Conservation (phyloP, 2,888 invertebrate species). For the Ferdinandea cuprea region DNA sequence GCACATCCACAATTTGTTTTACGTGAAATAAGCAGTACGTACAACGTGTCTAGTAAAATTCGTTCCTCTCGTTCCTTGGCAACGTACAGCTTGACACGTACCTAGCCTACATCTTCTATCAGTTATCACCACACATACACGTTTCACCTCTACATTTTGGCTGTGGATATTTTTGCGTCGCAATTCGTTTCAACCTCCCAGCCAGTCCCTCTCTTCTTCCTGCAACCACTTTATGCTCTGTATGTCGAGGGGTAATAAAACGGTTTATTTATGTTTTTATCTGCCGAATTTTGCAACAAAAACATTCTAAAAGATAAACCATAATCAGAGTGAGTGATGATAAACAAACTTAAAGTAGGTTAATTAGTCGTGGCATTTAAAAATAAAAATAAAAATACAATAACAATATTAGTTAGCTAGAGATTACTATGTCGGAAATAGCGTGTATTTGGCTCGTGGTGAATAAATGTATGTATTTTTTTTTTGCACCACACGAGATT, state of each 20-base stretch:
- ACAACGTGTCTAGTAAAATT: too few relatives aligned
- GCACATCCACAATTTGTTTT: too few relatives aligned
- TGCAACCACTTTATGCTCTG: neutral
- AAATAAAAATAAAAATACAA: slow-evolving; percentile 20
- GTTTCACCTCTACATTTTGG: neutral
- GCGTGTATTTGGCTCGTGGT: neutral
- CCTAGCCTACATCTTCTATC: neutral
- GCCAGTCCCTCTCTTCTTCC: neutral
- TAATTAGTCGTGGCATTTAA: slow-evolving; percentile 52
- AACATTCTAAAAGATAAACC: neutral
- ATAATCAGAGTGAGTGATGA: slow-evolving; percentile 14
- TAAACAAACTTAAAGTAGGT: slow-evolving; percentile 59
- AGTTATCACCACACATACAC: neutral
- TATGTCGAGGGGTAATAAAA: neutral
- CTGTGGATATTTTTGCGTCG: neutral
- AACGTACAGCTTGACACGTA: neutral
- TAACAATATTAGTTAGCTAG: slow-evolving; percentile 10
- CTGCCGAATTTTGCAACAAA: slow-evolving; percentile 8
- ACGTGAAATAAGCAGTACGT: too few relatives aligned
- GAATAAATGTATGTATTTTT: neutral
- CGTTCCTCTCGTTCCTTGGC: too few relatives aligned
- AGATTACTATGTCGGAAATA: neutral
- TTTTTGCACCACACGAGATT: neutral
- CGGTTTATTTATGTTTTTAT: slow-evolving; percentile 23
- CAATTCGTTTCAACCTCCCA: neutral